phyloP scores from a whole-genome alignment of 2,113 vertebrate species.

The Phyllopteryx taeniolatus region DNA sequence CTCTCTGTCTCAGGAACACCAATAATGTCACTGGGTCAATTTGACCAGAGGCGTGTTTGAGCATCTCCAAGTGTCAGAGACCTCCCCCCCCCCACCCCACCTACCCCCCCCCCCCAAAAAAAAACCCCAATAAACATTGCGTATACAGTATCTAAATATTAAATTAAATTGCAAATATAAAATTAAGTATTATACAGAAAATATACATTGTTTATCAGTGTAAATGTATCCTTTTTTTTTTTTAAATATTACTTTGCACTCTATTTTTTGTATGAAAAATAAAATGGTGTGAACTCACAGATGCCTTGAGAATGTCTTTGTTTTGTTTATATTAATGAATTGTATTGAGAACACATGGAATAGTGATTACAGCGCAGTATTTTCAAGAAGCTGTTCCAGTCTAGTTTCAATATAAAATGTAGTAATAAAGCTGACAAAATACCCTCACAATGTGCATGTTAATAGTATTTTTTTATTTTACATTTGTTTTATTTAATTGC shows the following conservation, averaged over 20 bases:
- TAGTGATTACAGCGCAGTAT: not conserved
- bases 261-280: not conserved
- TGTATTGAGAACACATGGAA: not conserved
- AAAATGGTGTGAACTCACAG: not conserved
- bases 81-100: no score
- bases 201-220: not conserved
- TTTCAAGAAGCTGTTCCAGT: not conserved
- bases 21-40: no score
- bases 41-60: no score
- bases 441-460: not conserved
- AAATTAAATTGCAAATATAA: no score
- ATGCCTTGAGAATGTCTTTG: not conserved
- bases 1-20: no score
- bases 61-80: no score
- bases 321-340: not conserved
- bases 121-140: no score
- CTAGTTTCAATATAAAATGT: not conserved
- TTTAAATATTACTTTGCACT: not conserved
- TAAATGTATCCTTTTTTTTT: not conserved
- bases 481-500: not conserved
- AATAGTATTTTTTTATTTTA: not conserved
- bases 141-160: no score
- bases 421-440: not conserved
- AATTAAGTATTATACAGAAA: no score
- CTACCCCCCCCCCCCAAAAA: no score